Conservation (phyloP, 2,113 vertebrate species). For the Planiliza haematocheilus region DNA sequence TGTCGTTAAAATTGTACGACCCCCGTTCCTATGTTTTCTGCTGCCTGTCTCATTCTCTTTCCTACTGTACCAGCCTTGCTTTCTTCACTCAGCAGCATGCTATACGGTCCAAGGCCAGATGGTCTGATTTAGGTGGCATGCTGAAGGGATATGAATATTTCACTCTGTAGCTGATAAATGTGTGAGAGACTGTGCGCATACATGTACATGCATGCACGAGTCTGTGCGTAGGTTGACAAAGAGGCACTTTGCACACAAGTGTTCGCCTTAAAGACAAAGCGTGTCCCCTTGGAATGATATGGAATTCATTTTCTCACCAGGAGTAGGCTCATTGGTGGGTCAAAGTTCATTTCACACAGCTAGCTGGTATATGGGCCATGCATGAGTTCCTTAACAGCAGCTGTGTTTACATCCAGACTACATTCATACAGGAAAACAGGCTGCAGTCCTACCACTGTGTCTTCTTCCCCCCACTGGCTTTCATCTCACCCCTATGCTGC, state of each 20-base stretch:
- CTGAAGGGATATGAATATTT: slow-evolving; percentile 74
- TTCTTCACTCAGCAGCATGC: slow-evolving; percentile 60
- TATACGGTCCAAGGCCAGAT: slow-evolving; percentile 65
- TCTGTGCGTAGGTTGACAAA: slow-evolving; percentile 31
- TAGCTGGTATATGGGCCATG: slow-evolving; percentile 71
- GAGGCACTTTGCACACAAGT: slow-evolving; percentile 44
- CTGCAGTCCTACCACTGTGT: slow-evolving; percentile 57
- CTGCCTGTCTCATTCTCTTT: slow-evolving; percentile 16
- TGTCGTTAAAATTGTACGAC: slow-evolving; percentile 67
- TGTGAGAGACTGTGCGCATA: slow-evolving; percentile 24
- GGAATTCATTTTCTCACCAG: slow-evolving; percentile 63
- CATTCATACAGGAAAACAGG: slow-evolving; percentile 70
- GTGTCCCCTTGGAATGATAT: slow-evolving; percentile 46
- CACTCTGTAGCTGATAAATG: slow-evolving; percentile 43
- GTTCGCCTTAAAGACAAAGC: slow-evolving; percentile 46
- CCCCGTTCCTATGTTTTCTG: slow-evolving; percentile 21
- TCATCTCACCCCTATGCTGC: slow-evolving; percentile 80
- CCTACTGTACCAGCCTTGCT: slow-evolving; percentile 55
- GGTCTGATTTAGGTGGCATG: slow-evolving; percentile 70
- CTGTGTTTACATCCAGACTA: slow-evolving; percentile 82
- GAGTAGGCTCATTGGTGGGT: slow-evolving; percentile 55
- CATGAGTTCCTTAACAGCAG: slow-evolving; percentile 76
- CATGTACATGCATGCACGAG: slow-evolving; percentile 15
- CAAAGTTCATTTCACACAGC: slow-evolving; percentile 75
- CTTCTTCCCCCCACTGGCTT: slow-evolving; percentile 63